These are phyloP conservation scores for Stichopus horrens DNA, from an alignment of 53 echinoderm and acorn worm genomes.

Conservation along the genomic window DNA sequence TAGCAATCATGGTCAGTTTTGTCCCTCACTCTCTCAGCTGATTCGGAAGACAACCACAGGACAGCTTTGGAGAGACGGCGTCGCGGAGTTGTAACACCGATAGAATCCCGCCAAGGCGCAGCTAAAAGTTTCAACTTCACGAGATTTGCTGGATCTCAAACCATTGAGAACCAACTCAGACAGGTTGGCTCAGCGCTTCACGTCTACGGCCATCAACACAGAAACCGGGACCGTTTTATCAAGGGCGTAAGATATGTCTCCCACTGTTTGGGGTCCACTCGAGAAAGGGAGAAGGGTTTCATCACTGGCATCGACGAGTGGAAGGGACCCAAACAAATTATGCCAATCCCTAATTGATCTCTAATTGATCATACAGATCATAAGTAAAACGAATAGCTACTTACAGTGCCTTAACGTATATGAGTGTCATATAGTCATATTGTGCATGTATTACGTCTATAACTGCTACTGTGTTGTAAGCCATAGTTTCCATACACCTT, in stretches of 20 bases:
- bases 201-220: constrained; percentile 94
- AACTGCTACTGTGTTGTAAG: too few relatives aligned
- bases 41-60: constrained; percentile 56
- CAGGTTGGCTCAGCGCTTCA: constrained; percentile 67
- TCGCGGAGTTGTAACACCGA: constrained; percentile 59
- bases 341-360: constrained; percentile 40
- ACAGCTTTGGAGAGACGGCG: constrained; percentile 61
- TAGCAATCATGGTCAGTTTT: background rate
- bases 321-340: constrained; percentile 96
- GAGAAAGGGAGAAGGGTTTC: constrained; percentile 77
- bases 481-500: too few relatives aligned
- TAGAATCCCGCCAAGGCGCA: constrained; percentile 79
- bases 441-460: too few relatives aligned
- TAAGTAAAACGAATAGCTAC: too few relatives aligned
- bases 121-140: constrained; percentile 94
- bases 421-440: too few relatives aligned
- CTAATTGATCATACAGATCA: too few relatives aligned
- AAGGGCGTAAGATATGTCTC: constrained; percentile 91
- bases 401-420: too few relatives aligned
- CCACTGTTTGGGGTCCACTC: constrained; percentile 88
- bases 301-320: constrained; percentile 79
- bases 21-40: constrained; percentile 30
- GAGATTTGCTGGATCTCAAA: constrained; percentile 82
- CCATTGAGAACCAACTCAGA: constrained; percentile 78
- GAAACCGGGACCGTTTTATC: constrained; percentile 84